Base-by-base conservation (phyloP, 2,113 vertebrate species). In the Manacus vitellinus region DNA sequence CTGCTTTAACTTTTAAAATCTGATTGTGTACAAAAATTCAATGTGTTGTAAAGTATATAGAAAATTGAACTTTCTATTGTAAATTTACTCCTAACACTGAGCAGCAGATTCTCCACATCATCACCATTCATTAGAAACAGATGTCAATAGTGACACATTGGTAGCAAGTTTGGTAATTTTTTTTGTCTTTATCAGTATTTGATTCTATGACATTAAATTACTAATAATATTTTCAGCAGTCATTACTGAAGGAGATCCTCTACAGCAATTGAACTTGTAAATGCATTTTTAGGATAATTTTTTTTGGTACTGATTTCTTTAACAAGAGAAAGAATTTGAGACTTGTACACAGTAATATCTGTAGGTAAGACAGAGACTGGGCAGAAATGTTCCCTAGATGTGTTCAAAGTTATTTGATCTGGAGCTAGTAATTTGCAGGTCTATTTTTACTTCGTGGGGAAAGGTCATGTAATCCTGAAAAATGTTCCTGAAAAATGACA, bases 401-500 rank as follows among this genome's bases (percentile, higher is more conserved):
- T 66, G 15, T 65, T 81, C 27, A 28, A 76, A 89, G 95, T 90
- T 92, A 94, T 54, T 92, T 95, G 95, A 97, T 96, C 84, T 85
- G 44, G 44, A 84, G 49, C 21, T 7, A 63, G 78, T 74, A 0
- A 63, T 58, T 88, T 63, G 23, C 28, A 14, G 43, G 41, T 81
- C 95, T 97, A 93, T 95, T 96, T 97, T 96, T 97, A 81, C 67
- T 67, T 71, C 72, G 25, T 2, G n/a, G 19, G 16, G 20, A 95
- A 95, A 94, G 96, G 95, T 96, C 92, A 95, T 35, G 62, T 65
- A 88, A 90, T 86, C 73, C 62, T 86, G 81, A 95, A 91, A 95
- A 94, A 59, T 62, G 78, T n/a, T 88, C 25, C 55, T 81, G 66
- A 58, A 72, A 79, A 88, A 77, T 71, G 68, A 76, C 61, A 95